These are phyloP conservation scores for Phortica magna DNA, from an alignment of 2,888 invertebrate genomes.

Conservation along the genomic window DNA sequence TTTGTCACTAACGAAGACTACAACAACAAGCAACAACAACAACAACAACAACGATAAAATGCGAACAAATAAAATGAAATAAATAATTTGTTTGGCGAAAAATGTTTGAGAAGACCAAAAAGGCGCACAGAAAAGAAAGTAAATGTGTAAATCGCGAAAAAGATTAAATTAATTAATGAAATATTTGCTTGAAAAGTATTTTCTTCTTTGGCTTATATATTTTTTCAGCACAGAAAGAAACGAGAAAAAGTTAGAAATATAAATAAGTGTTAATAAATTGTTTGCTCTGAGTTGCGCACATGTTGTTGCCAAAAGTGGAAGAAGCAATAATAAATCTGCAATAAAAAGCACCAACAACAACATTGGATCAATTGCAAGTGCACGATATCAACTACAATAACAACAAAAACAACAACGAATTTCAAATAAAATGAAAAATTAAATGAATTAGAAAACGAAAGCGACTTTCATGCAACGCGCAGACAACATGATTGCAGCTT, in stretches of 20 bases:
- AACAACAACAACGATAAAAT: background rate
- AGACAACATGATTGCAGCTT: background rate
- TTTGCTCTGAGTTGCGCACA: background rate
- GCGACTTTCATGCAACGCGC: conserved; percentile 27
- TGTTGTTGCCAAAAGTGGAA: background rate
- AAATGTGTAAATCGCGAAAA: conserved; percentile 5
- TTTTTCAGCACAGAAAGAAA: background rate
- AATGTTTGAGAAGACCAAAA: background rate
- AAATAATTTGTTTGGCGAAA: background rate
- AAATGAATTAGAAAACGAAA: conserved; percentile 21
- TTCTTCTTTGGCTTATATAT: no score
- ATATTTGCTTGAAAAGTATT: background rate
- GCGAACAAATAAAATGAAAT: background rate
- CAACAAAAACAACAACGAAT: background rate
- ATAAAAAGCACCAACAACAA: background rate
- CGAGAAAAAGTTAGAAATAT: background rate
- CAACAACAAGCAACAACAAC: background rate
- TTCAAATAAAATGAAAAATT: conserved; percentile 7
- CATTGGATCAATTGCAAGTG: background rate
- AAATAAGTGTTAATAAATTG: background rate
- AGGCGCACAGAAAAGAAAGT: conserved; percentile 1
- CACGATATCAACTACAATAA: background rate
- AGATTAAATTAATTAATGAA: background rate
- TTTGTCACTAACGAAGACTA: conserved; percentile 8
- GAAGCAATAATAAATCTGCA: background rate